These are phyloP conservation scores for Porites cylindrica DNA, from an alignment of 92 coral and sea anemone genomes.

Conservation along the genomic window DNA sequence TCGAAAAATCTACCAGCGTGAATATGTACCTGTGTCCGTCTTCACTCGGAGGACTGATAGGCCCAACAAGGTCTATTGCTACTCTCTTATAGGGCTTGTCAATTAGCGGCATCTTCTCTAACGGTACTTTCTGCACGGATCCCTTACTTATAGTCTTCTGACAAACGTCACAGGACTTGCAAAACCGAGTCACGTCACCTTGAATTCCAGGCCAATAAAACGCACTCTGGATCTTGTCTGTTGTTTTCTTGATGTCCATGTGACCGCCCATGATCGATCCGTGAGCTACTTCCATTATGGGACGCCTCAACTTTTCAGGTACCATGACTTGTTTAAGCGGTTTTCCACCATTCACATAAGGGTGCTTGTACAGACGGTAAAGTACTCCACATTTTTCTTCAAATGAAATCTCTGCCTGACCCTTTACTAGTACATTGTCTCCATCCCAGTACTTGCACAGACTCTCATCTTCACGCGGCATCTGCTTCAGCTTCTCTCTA, in stretches of 20 bases:
- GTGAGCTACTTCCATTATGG: conserved; percentile 63
- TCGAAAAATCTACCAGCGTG: conserved; percentile 26
- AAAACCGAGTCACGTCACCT: conserved; percentile 51
- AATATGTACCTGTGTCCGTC: conserved; percentile 52
- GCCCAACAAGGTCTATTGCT: conserved; percentile 57
- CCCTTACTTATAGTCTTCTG: conserved; percentile 76
- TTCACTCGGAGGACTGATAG: conserved; percentile 39
- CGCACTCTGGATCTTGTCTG: conserved; percentile 16
- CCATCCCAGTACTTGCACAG: conserved; percentile 42
- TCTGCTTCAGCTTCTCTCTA: conserved; percentile 40
- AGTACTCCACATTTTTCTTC: too few relatives aligned
- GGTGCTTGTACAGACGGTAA: too few relatives aligned
- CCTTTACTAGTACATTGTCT: not conserved
- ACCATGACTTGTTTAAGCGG: too few relatives aligned
- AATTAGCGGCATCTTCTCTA: conserved; percentile 71
- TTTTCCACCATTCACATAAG: too few relatives aligned
- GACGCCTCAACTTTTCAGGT: not conserved
- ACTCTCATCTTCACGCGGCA: conserved; percentile 47
- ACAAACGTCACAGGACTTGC: conserved; percentile 64
- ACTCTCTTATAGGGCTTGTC: conserved; percentile 69
- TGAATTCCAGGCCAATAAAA: conserved; percentile 34
- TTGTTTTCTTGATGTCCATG: conserved; percentile 61
- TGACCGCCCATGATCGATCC: conserved; percentile 27
- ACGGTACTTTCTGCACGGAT: conserved; percentile 62
- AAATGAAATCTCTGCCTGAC: not conserved